Base-by-base conservation (phyloP, 2,113 vertebrate species). In the Dinomys branickii region DNA sequence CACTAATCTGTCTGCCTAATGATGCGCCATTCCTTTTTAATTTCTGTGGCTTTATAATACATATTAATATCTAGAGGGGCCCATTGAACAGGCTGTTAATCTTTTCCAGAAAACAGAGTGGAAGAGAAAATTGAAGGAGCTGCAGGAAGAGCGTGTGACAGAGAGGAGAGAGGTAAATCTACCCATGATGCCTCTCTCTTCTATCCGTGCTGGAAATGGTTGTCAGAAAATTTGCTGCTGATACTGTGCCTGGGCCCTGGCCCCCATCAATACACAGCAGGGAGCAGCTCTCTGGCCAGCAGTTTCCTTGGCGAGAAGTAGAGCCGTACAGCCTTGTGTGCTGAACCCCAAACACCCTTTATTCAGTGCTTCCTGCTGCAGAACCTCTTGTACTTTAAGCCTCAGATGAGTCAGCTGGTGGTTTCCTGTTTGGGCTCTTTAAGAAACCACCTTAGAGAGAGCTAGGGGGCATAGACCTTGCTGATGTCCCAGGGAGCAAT, bases 121-220 rank as follows among this genome's bases (percentile, higher is more conserved):
- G 98, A 98, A 97, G 78, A 98, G 91, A 50, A 98, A 89, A 44
- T 56, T 98, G 56, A 97, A 97, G 85, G 97, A 97, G n/a, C 59
- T 98, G 50, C 96, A 98, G 10, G 96, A 96, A 50, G 85, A 97
- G 26, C 96, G 98, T 3, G 4, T 24, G 54, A 82, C 80, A 13
- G 98, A 98, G 69, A 98, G 97, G 94, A 97, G 90, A 88, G 96
- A 98, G 97, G 98, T 98, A 96, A 44, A 13, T 84, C 5, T 10
- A 69, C 41, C 69, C 22, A 54, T 20, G 38, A 28, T 52, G 41
- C 17, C 9, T n/a, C 13, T n/a, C 16, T 22, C 33, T 22, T 30
- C 24, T 35, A 0, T 6, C 30, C 81, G 44, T 11, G 54, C 59
- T 81, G 7, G 19, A 47, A 22, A 3, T 44, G 44, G 10, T n/a